Conservation (phyloP, 2,888 invertebrate species). For the Hesperia comma region DNA sequence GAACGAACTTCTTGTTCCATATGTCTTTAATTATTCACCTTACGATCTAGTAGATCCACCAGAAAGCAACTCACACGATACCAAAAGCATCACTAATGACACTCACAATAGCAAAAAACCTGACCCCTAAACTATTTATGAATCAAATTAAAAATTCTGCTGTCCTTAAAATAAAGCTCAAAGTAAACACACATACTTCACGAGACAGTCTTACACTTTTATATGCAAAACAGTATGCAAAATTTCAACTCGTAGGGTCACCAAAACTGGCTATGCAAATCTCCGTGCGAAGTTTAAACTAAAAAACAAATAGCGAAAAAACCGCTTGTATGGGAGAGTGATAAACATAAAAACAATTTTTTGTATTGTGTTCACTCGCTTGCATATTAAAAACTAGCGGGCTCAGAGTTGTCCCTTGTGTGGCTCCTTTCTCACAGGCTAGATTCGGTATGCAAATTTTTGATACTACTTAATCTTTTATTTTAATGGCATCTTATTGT, state of each 20-base stretch:
- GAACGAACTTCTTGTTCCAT: slow-evolving; percentile 75
- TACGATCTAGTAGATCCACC: slow-evolving; percentile 52
- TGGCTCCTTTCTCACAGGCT: slow-evolving; percentile 71
- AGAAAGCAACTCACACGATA: slow-evolving; percentile 67
- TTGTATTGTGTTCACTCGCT: slow-evolving; percentile 68
- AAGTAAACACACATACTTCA: slow-evolving; percentile 72
- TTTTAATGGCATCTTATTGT: slow-evolving; percentile 82
- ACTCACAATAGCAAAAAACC: slow-evolving; percentile 75
- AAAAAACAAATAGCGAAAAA: slow-evolving; percentile 80
- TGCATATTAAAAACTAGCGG: slow-evolving; percentile 67
- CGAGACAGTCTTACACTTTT: slow-evolving; percentile 70
- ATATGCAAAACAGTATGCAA: slow-evolving; percentile 76
- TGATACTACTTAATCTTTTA: slow-evolving; percentile 79
- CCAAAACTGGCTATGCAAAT: slow-evolving; percentile 80
- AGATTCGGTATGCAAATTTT: slow-evolving; percentile 74
- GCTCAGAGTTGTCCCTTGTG: slow-evolving; percentile 63
- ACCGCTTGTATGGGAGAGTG: slow-evolving; percentile 75
- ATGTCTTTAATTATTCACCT: slow-evolving; percentile 74
- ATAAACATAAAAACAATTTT: slow-evolving; percentile 77
- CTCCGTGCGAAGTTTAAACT: slow-evolving; percentile 78
- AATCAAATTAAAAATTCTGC: slow-evolving; percentile 73
- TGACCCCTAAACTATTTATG: slow-evolving; percentile 69
- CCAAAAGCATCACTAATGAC: slow-evolving; percentile 73
- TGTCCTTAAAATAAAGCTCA: slow-evolving; percentile 77
- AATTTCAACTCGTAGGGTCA: slow-evolving; percentile 59